Conservation (phyloP, 1,140 invertebrate species). For the Pygmarrhopalites habei region DNA sequence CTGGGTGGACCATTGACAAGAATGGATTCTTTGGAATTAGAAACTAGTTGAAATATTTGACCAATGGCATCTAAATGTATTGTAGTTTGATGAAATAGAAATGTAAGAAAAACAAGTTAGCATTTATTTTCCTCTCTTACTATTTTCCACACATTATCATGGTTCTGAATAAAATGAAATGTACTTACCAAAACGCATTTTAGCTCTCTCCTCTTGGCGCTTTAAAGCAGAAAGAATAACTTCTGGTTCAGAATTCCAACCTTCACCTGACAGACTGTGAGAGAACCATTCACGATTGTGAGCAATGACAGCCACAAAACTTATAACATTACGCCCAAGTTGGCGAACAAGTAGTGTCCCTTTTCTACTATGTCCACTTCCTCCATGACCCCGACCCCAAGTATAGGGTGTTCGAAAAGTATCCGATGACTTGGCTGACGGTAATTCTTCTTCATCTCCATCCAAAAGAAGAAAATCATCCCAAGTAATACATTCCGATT, state of each 20-base stretch:
- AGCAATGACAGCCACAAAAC: constrained; percentile 25
- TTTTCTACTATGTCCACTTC: background rate
- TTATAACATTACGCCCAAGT: constrained; percentile 25
- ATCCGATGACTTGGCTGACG: constrained; percentile 22
- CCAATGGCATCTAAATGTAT: constrained; percentile 26
- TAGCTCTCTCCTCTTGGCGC: constrained; percentile 26
- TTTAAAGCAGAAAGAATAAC: constrained; percentile 23
- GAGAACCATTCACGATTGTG: constrained; percentile 27
- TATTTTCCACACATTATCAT: too few species aligned
- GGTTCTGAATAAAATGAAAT: too few species aligned
- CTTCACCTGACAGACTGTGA: background rate
- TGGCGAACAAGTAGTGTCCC: constrained; percentile 15
- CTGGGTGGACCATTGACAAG: too few species aligned
- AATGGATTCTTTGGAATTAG: background rate
- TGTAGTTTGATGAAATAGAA: too few species aligned
- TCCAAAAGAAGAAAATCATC: constrained; percentile 17
- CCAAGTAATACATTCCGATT: background rate
- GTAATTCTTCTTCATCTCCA: constrained; percentile 19
- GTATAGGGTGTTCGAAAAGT: constrained; percentile 18
- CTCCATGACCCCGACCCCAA: background rate
- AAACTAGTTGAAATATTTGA: constrained; percentile 24
- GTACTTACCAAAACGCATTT: too few species aligned
- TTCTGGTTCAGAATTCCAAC: constrained; percentile 22
- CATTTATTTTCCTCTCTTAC: too few species aligned
- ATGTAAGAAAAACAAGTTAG: too few species aligned